Conservation (phyloP, 1,140 invertebrate species). For the Neodiprion lecontei region DNA sequence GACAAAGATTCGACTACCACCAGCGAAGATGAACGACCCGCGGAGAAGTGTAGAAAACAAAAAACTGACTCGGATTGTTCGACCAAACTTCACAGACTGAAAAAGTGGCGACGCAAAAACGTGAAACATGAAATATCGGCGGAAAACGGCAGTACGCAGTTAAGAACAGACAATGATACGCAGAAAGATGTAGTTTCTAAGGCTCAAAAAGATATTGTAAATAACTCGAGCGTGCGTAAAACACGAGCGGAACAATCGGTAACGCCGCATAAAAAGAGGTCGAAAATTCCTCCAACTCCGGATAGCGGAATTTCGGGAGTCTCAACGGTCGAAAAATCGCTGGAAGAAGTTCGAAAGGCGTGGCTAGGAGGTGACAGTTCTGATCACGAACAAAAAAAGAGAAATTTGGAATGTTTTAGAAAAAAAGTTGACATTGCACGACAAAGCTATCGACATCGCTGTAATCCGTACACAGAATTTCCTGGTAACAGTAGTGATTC, state of each 20-base stretch:
- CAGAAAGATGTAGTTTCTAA: neutral
- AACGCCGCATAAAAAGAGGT: slow-evolving; percentile 39
- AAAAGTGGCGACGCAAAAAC: slow-evolving; percentile 34
- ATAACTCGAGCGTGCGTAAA: slow-evolving; percentile 15
- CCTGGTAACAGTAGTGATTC: slow-evolving; percentile 42
- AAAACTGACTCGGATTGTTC: slow-evolving; percentile 43
- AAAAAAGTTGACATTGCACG: slow-evolving; percentile 47
- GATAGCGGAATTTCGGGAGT: slow-evolving; percentile 53
- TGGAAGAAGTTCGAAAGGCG: slow-evolving; percentile 24
- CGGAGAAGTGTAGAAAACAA: slow-evolving; percentile 29
- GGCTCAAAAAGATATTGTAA: neutral
- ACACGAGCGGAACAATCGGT: slow-evolving; percentile 18
- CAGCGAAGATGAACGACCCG: slow-evolving; percentile 31
- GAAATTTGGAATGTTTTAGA: slow-evolving; percentile 44
- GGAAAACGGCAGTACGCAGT: slow-evolving; percentile 29
- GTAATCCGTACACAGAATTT: slow-evolving; percentile 12
- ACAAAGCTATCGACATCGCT: slow-evolving; percentile 45
- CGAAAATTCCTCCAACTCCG: slow-evolving; percentile 39
- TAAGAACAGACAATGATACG: slow-evolving; percentile 22
- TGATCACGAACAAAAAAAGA: slow-evolving; percentile 43
- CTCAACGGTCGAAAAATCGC: slow-evolving; percentile 46
- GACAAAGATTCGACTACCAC: slow-evolving; percentile 41
- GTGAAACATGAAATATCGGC: slow-evolving; percentile 27
- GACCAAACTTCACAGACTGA: slow-evolving; percentile 28
- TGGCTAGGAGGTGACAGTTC: slow-evolving; percentile 38